A percentile compares a stretch with the other conserved stretches of the same genome.
Conservation (phyloP, 2,888 invertebrate species). For the Chaetogeoica ovagalla region DNA sequence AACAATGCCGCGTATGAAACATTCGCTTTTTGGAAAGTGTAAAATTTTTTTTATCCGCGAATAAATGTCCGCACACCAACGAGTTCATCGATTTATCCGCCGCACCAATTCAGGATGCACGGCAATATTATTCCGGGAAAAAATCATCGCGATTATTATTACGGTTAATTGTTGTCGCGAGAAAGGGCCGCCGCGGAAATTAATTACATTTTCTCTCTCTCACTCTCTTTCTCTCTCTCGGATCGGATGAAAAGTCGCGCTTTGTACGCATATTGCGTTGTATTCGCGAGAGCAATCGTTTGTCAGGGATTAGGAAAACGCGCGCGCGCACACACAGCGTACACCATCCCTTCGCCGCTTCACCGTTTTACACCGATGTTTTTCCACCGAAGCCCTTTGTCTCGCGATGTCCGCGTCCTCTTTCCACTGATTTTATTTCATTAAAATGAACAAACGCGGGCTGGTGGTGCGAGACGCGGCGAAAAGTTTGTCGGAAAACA, state of each 20-base stretch:
- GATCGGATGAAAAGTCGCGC: constrained; percentile 43
- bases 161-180: constrained; percentile 40
- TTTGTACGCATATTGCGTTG: background rate
- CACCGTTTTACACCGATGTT: constrained; percentile 19
- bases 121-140: background rate
- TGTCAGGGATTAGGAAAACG: constrained; percentile 50
- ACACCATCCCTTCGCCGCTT: background rate
- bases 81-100: too few species aligned
- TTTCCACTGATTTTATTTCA: constrained; percentile 44
- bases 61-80: too few species aligned
- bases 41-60: too few species aligned
- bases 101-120: too few species aligned
- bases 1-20: too few species aligned
- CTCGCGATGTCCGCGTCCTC: constrained; percentile 22
- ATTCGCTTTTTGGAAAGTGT: too few species aligned
- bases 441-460: constrained; percentile 42
- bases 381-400: constrained; percentile 34
- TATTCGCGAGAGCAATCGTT: constrained; percentile 32
- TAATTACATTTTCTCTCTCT: constrained; percentile 46
- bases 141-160: constrained; percentile 26
- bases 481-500: constrained; percentile 27
- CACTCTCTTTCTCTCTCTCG: too few species aligned
- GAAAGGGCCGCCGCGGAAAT: constrained; percentile 40
- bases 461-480: too few species aligned
- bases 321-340: too few species aligned